A percentile compares a stretch with the other conserved stretches of the same genome.
Evolutionary conservation across 2,888 invertebrate species (phyloP).

Genomic region (Leptura quadrifasciata): DNA sequence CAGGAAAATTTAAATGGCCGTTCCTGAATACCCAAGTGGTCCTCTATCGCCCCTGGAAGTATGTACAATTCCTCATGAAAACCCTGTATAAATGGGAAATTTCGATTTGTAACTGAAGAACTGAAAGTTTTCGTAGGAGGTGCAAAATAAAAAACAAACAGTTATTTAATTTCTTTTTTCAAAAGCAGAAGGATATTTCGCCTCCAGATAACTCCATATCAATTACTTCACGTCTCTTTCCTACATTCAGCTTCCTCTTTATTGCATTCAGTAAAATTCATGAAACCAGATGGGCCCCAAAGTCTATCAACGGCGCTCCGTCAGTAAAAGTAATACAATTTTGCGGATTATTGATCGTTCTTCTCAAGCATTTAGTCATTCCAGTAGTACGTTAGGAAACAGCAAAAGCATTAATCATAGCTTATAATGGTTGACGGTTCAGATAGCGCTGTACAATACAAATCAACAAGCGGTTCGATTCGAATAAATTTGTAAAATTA

Average conservation of each 20-base stretch:
- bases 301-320: conserved; percentile 11
- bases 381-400: conserved; percentile 31
- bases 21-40: too few relatives aligned
- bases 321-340: conserved; percentile 19
- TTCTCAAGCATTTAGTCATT: conserved; percentile 22
- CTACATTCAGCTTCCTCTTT: neutral
- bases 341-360: conserved; percentile 24
- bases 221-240: too few relatives aligned
- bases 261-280: neutral
- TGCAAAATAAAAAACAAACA: too few relatives aligned
- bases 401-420: conserved; percentile 39
- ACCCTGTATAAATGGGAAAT: too few relatives aligned
- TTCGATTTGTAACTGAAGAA: too few relatives aligned
- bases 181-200: too few relatives aligned
- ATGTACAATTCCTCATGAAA: too few relatives aligned
- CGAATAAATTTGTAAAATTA: conserved; percentile 18
- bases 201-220: too few relatives aligned
- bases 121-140: too few relatives aligned
- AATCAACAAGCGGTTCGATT: conserved; percentile 31
- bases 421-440: conserved; percentile 28
- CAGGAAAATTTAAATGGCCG: too few relatives aligned
- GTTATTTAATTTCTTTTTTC: too few relatives aligned
- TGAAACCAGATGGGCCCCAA: neutral
- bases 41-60: too few relatives aligned
- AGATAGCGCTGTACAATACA: conserved; percentile 22